phyloP scores from a whole-genome alignment of 2,888 invertebrate species.

The Parnassius glacialis region DNA sequence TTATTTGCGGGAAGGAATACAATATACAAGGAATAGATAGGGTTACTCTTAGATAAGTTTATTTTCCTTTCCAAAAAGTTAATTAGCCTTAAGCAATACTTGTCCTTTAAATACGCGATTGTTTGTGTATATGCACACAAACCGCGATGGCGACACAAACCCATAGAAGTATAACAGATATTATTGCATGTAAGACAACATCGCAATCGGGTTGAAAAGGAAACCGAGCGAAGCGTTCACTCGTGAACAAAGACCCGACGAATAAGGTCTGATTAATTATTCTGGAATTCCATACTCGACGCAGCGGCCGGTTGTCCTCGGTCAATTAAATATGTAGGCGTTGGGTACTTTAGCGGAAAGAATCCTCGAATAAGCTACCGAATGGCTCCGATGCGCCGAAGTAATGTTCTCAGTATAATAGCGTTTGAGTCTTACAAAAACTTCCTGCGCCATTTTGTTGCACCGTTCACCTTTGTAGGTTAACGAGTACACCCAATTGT shows the following conservation, averaged over 20 bases:
- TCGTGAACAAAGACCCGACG: conserved; percentile 15
- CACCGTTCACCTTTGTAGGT: conserved; percentile 1
- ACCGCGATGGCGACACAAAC: conserved; percentile 1
- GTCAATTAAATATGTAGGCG: not conserved
- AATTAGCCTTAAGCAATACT: no score
- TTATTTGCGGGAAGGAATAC: no score
- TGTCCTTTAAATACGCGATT: no score
- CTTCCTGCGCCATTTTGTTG: not conserved
- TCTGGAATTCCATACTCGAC: conserved; percentile 9
- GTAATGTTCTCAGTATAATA: not conserved
- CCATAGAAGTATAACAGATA: conserved; percentile 16
- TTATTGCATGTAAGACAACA: conserved; percentile 10
- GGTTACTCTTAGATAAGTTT: no score
- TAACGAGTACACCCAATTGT: conserved; percentile 12
- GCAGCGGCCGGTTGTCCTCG: conserved; percentile 5
- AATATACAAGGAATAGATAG: no score
- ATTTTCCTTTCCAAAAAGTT: no score
- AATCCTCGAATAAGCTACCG: not conserved
- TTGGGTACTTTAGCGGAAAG: not conserved
- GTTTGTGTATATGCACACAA: no score
- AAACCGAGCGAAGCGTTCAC: conserved; percentile 6
- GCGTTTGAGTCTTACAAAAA: not conserved
- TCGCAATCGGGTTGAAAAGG: conserved; percentile 8
- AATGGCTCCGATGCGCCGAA: not conserved
- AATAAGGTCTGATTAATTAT: conserved; percentile 18